phyloP scores from a whole-genome alignment of 2,797 vertebrate species.

The Hoplostethus mediterraneus region DNA sequence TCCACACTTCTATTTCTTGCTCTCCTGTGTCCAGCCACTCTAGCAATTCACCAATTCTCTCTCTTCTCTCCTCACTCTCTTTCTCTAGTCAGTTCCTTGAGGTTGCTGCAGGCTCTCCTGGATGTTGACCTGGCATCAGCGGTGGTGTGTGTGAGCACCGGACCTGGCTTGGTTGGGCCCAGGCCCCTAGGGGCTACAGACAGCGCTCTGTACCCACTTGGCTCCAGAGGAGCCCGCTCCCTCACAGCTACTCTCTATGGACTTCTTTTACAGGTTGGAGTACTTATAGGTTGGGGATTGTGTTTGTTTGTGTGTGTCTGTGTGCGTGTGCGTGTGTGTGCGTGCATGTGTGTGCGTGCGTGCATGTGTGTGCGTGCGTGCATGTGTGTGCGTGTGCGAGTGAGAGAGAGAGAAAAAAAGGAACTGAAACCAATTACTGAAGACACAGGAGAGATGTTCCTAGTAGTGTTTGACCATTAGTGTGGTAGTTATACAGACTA shows the following conservation, averaged over 20 bases:
- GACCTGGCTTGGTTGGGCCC: constrained; percentile 53
- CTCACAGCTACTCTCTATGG: constrained; percentile 88
- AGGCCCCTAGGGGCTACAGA: constrained; percentile 76
- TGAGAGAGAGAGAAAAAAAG: background rate
- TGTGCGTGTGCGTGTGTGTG: background rate
- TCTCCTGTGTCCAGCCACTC: constrained; percentile 1
- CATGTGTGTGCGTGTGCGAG: background rate
- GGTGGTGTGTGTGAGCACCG: constrained; percentile 80
- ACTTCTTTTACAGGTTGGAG: constrained; percentile 87
- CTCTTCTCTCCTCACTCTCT: constrained; percentile 10
- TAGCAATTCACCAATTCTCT: background rate
- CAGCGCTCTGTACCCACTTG: constrained; percentile 85
- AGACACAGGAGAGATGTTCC: constrained; percentile 6
- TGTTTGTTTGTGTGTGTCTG: constrained; percentile 3
- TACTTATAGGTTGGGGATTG: background rate
- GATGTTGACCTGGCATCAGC: constrained; percentile 87
- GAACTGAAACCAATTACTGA: background rate
- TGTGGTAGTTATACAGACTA: background rate
- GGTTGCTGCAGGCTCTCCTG: constrained; percentile 87
- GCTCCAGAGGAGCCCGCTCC: constrained; percentile 77
- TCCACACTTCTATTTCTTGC: constrained; percentile 5
- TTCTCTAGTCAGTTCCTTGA: constrained; percentile 86
- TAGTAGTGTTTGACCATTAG: constrained; percentile 5
- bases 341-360: constrained; percentile 3
- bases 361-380: background rate